A percentile compares a stretch with the other conserved stretches of the same genome.
Evolutionary conservation across 2,888 invertebrate genomes (phyloP).

Genomic region (Phytoseiulus persimilis): DNA sequence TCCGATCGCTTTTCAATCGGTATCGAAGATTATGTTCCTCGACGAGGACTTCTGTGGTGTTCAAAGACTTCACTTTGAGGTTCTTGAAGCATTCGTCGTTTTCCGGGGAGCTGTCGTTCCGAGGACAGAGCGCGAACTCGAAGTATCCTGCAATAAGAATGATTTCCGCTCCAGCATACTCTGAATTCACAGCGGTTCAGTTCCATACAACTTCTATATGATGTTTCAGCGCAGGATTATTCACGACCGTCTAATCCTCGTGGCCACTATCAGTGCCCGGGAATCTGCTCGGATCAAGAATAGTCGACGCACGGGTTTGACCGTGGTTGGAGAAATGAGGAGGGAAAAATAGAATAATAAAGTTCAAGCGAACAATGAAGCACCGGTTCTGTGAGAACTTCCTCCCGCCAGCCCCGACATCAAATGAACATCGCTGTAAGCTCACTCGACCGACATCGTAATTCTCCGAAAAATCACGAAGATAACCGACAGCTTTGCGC

Average conservation of each 20-base stretch:
- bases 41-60: constrained; percentile 7
- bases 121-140: constrained; percentile 26
- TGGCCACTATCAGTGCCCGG: not conserved
- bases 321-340: not conserved
- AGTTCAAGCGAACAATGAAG: not conserved
- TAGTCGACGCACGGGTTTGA: not conserved
- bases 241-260: no score
- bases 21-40: constrained; percentile 16
- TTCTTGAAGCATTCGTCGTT: constrained; percentile 17
- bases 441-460: not conserved
- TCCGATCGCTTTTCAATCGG: constrained; percentile 12
- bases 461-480: not conserved
- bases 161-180: no score
- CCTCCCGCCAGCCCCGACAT: not conserved
- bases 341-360: not conserved
- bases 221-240: not conserved
- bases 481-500: not conserved
- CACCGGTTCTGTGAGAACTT: not conserved
- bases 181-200: no score
- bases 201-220: not conserved
- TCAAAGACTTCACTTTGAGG: constrained; percentile 17
- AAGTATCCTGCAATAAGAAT: constrained; percentile 6
- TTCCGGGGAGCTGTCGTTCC: constrained; percentile 14
- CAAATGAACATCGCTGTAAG: not conserved
- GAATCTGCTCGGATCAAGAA: not conserved